Base-by-base conservation (phyloP, 2,888 invertebrate genomes). In the Merodon equestris region DNA sequence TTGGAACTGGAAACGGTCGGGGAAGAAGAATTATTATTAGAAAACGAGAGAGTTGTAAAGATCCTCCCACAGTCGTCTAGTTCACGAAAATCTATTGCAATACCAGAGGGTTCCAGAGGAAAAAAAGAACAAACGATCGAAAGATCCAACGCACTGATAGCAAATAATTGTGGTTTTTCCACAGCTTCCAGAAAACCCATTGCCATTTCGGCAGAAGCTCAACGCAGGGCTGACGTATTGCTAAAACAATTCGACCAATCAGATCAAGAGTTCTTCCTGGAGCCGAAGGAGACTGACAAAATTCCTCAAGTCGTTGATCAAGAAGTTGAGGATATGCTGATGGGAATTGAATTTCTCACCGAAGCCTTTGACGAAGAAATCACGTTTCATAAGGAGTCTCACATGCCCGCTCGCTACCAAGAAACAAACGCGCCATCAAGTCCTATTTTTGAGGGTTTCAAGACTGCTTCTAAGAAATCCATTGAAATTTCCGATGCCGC, bases 381-480 rank as follows among this genome's bases (percentile, higher is more conserved):
- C 0, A 56, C 15, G 34, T 15, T 56, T 27, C 54, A 56, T 1
- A 27, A 56, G 0, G 1, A 45, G 9, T 13, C 17, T 7, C 10
- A 40, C 9, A 12, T 10, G 47, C 17, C 40, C 10, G 13, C 40
- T 51, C 15, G 12, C 14, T 10, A 12, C 10, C 48, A 2, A 1
- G n/a, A 40, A 5, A 53, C 14, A 7, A 2, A 7, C 2, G 7
- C 2, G 7, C 7, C 27, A 2, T 2, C 14, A 15, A 47, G 13
- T n/a, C n/a, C 34, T 0, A 9, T n/a, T 15, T 67, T 53, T 48
- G 45, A 36, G 1, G 84, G 82, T 0, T 84, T 84, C 71, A 76
- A 74, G 18, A 83, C 83, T 1, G 84, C 84, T 5, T 83, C 83
- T 0, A 81, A 72, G 1, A 84, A 83, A 57, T 10, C 71, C 14